phyloP scores from a whole-genome alignment of 35 echinoderm and acorn worm genomes.

The Holothuria glaberrima region DNA sequence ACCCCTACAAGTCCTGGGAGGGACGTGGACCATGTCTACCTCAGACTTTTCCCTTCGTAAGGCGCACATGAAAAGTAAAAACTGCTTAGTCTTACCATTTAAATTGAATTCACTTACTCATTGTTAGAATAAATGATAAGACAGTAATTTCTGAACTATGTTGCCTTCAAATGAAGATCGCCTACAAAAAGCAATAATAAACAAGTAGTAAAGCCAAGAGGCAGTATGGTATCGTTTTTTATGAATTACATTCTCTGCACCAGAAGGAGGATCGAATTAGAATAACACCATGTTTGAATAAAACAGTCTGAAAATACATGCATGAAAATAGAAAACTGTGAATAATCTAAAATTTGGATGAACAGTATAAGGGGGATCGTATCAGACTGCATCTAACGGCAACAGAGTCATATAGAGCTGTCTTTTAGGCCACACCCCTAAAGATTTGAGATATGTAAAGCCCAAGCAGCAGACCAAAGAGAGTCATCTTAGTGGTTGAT shows the following conservation, averaged over 20 bases:
- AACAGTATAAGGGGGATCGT: too few relatives aligned
- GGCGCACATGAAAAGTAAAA: neutral
- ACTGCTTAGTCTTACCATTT: neutral
- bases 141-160: neutral
- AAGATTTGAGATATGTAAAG: neutral
- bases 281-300: conserved; percentile 17
- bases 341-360: too few relatives aligned
- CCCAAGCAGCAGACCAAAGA: neutral
- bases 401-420: neutral
- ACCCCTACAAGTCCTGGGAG: neutral
- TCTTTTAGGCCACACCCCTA: neutral
- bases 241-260: too few relatives aligned
- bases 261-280: too few relatives aligned
- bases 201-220: neutral
- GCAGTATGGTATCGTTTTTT: too few relatives aligned
- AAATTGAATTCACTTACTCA: neutral
- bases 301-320: neutral
- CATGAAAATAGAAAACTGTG: too few relatives aligned
- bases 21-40: conserved; percentile 1
- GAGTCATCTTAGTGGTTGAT: conserved; percentile 1
- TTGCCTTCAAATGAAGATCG: neutral
- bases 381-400: neutral
- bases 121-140: neutral
- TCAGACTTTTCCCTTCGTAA: conserved; percentile 21
- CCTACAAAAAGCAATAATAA: neutral